A percentile compares a stretch with the other conserved stretches of the same genome.
phyloP scores from a whole-genome alignment of 2,113 vertebrate genomes.

The Misgurnus anguillicaudatus region DNA sequence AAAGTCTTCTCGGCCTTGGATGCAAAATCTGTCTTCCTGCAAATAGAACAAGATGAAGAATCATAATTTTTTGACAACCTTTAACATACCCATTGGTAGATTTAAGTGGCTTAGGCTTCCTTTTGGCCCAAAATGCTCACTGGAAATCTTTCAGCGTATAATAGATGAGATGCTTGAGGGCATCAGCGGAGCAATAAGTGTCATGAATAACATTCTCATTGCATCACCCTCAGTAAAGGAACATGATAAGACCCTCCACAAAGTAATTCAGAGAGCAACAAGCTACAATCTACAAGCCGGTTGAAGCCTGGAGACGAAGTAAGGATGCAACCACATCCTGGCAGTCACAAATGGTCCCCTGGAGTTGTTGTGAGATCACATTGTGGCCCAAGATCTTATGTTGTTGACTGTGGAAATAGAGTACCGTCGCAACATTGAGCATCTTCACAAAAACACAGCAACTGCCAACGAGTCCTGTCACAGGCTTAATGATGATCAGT shows the following conservation, averaged over 20 bases:
- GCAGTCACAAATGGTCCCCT: not conserved
- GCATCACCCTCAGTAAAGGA: no score
- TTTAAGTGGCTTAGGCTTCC: conserved; percentile 36
- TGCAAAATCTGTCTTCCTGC: not conserved
- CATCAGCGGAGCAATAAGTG: not conserved
- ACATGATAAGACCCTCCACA: no score
- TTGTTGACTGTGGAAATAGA: conserved; percentile 6
- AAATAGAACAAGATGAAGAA: conserved; percentile 39
- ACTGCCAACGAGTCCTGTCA: conserved; percentile 22
- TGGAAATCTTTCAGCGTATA: conserved; percentile 37
- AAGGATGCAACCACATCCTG: not conserved
- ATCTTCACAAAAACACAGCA: conserved; percentile 18
- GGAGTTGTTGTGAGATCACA: not conserved
- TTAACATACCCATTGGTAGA: conserved; percentile 38
- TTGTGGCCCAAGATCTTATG: conserved; percentile 9
- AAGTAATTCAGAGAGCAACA: no score
- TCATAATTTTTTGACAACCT: conserved; percentile 37
- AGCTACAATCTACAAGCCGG: no score
- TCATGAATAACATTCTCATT: conserved; percentile 28
- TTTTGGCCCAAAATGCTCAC: conserved; percentile 16
- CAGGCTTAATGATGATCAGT: not conserved
- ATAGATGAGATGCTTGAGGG: conserved; percentile 17
- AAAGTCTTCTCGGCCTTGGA: conserved; percentile 28
- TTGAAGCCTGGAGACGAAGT: no score
- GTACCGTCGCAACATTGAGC: conserved; percentile 13